These are phyloP conservation scores for Trematocara caparti DNA, from an alignment of 2,797 vertebrate genomes.

Conservation along the genomic window DNA sequence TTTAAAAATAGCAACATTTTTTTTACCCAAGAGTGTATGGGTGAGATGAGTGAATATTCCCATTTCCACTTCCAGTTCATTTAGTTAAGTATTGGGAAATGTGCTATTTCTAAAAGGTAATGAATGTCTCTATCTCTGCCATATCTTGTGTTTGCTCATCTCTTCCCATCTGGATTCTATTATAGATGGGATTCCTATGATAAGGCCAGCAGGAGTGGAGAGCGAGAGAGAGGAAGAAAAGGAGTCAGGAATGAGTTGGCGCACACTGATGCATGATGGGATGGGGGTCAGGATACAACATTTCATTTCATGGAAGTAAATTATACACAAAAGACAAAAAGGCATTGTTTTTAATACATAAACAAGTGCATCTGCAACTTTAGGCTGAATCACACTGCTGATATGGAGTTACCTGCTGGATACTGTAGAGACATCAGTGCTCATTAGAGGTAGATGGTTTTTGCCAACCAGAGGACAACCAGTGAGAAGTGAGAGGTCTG, in stretches of 20 bases:
- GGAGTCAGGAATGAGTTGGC: background rate
- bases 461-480: background rate
- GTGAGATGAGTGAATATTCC: conserved; percentile 16
- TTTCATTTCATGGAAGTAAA: background rate
- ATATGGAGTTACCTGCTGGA: background rate
- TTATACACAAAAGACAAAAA: background rate
- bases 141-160: conserved; percentile 59
- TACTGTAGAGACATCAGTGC: rapidly evolving
- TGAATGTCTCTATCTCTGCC: conserved; percentile 56
- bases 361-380: background rate
- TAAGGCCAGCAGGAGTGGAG: conserved; percentile 39
- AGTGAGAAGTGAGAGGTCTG: background rate
- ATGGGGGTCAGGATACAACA: background rate
- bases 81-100: conserved; percentile 34
- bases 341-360: background rate
- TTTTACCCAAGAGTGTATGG: background rate
- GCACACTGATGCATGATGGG: background rate
- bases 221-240: background rate
- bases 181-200: conserved; percentile 60
- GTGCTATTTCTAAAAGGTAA: conserved; percentile 47
- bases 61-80: conserved; percentile 41
- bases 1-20: background rate
- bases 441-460: background rate
- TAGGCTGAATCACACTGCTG: background rate
- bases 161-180: conserved; percentile 67